Evolutionary conservation across 2,888 invertebrate genomes (phyloP), one percentile per base, ranked within the genome.

Genomic region (Phragmatobia fuliginosa): DNA sequence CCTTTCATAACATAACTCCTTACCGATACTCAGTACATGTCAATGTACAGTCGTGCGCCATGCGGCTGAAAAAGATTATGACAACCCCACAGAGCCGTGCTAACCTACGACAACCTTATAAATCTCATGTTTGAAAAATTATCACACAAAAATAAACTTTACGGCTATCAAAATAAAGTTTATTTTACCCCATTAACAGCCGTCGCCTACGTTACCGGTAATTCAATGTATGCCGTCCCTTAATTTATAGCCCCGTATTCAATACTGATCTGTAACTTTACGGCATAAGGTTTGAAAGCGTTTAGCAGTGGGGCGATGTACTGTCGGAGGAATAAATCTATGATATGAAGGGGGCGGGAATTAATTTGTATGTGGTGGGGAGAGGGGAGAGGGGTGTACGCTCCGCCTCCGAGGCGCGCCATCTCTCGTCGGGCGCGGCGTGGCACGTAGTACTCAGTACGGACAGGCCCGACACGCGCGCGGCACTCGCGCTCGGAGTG

Each of bases 341-440:
- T 94, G 94, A 94, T 94, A 94, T 94, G 94, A 92, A 92, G 90
- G 92, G 90, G 95, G 95, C 94, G 94, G 93, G 92, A 92, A 91
- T 92, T 92, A 91, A 92, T 94, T 92, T 91, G 88, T 84, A 83
- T 68, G 68, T 67, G 76, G 81, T 80, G 86, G 90, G 93, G 89
- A 87, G 90, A 71, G 91, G 90, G 89, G 83, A 85, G 88, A 52
- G 91, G 88, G 92, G 89, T 88, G 86, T 75, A 80, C 76, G 91
- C 92, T 81, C 92, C 93, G 93, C 71, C 93, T 93, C 90, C 79
- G 83, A 81, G 87, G 84, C 90, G 91, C 94, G 94, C 94, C 93
- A 94, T 94, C 89, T 90, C 94, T 93, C 92, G 92, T 89, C 89
- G 89, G 88, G 87, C 85, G 78, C 80, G 76, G 80, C 78, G 79